Base-by-base conservation (phyloP, 2,113 vertebrate species). In the Oryzias javanicus region DNA sequence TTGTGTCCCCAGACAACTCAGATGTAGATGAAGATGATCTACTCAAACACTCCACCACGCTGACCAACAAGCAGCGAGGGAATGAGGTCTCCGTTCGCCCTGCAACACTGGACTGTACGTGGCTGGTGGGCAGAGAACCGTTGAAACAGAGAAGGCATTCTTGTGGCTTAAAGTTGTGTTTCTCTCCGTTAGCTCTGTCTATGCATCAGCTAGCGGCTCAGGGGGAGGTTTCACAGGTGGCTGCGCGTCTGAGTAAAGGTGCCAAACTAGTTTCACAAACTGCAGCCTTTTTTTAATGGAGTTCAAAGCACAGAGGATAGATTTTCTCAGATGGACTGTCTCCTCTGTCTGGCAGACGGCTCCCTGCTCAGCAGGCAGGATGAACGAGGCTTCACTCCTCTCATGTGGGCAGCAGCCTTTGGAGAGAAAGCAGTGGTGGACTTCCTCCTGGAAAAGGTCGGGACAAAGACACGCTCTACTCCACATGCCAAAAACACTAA, bases 371-470 rank as follows among this genome's bases (percentile, higher is more conserved):
- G 95, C 80, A 92, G 90, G 42, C 91, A 91, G 0, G 96, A 99
- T 0, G 95, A 98, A 46, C 90, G 94, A 1, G 96, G 96, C 48
- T 98, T 97, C 76, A 98, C 96, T 0, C 96, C 96, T 0, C 92
- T 99, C 63, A 94, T 99, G 93, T 99, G 96, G 97, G 96, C 97
- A 0, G 92, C 96, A 0, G 97, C 96, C 0, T 98, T 98, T 0
- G 97, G 97, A 25, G 96, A 98, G 88, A 98, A 95, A 4, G 92
- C 94, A 48, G 89, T 93, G 0, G 94, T 96, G n/a, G 93, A 95
- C 49, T 92, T 93, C 77, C 91, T 98, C 64, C 86, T 99, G 14
- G 92, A 97, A 5, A 94, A 94, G 95, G 97, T 98, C 65, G 69
- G 78, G 3, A 40, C 70, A 40, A 20, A 59, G 56, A 47, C 44